A percentile compares a stretch with the other conserved stretches of the same genome.
Evolutionary conservation across 2,888 invertebrate genomes (phyloP).

Genomic region (Cheilosia variabilis): DNA sequence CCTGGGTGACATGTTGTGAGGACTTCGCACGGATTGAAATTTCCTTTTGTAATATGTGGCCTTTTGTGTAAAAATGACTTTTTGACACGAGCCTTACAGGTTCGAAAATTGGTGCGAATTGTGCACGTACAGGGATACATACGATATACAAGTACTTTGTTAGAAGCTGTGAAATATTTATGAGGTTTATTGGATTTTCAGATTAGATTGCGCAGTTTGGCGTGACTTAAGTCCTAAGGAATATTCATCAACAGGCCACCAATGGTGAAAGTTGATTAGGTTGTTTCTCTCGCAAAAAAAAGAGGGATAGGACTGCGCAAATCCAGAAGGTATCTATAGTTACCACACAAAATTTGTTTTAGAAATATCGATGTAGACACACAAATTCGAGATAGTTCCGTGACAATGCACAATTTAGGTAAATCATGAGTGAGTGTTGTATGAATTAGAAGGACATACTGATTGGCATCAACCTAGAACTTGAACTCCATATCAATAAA

Average conservation of each 20-base stretch:
- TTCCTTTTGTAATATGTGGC: constrained; percentile 1
- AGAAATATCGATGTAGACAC: too few relatives aligned
- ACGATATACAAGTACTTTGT: constrained; percentile 41
- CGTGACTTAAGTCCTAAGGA: neutral
- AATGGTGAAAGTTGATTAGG: constrained; percentile 43
- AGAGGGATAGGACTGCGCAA: neutral
- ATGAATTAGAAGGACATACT: too few relatives aligned
- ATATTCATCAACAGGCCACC: constrained; percentile 26
- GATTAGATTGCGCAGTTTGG: constrained; percentile 77
- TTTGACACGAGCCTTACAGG: constrained; percentile 56
- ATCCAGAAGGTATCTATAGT: neutral
- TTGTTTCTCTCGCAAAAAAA: constrained; percentile 14
- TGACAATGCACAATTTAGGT: too few relatives aligned
- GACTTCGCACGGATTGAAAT: constrained; percentile 36
- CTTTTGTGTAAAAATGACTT: constrained; percentile 59
- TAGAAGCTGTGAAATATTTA: constrained; percentile 81
- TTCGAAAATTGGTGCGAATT: constrained; percentile 54
- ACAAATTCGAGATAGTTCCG: too few relatives aligned
- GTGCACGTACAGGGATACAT: constrained; percentile 16
- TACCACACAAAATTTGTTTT: too few relatives aligned
- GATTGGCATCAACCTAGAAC: too few relatives aligned
- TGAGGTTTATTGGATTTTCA: constrained; percentile 81
- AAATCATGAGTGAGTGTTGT: too few relatives aligned
- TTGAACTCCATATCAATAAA: too few relatives aligned
- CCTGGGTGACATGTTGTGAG: constrained; percentile 56